Conservation (phyloP, 2,888 invertebrate species). For the Heliothis peltigera region DNA sequence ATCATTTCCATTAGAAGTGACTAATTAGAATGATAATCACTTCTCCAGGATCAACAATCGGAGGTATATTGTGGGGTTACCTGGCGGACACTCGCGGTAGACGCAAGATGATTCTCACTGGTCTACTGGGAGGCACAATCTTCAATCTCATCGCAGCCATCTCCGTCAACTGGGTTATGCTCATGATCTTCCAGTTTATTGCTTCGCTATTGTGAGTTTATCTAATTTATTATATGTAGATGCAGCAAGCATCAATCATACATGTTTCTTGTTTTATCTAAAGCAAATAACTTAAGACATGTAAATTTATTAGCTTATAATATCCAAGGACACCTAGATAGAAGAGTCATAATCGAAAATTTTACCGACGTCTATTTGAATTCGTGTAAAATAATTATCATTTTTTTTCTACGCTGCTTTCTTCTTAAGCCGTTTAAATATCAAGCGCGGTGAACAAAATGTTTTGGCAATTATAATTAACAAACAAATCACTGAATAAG, state of each 20-base stretch:
- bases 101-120: slow-evolving; percentile 71
- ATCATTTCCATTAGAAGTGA: no score
- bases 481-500: neutral
- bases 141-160: slow-evolving; percentile 78
- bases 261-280: no score
- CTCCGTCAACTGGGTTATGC: slow-evolving; percentile 84
- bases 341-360: no score
- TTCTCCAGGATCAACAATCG: slow-evolving; percentile 73
- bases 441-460: no score
- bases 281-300: no score
- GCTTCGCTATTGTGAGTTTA: slow-evolving; percentile 77
- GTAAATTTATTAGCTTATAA: no score
- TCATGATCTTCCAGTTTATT: slow-evolving; percentile 76
- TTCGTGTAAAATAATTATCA: no score
- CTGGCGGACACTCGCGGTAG: slow-evolving; percentile 79
- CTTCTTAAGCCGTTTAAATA: no score
- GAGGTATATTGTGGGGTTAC: slow-evolving; percentile 79
- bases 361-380: no score
- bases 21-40: neutral
- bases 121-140: slow-evolving; percentile 68
- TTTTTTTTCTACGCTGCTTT: no score
- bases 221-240: neutral
- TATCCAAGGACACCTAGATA: no score
- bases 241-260: no score
- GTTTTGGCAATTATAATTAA: neutral